Evolutionary conservation across 2,888 invertebrate species (phyloP).

Genomic region (Erpobdella octoculata): DNA sequence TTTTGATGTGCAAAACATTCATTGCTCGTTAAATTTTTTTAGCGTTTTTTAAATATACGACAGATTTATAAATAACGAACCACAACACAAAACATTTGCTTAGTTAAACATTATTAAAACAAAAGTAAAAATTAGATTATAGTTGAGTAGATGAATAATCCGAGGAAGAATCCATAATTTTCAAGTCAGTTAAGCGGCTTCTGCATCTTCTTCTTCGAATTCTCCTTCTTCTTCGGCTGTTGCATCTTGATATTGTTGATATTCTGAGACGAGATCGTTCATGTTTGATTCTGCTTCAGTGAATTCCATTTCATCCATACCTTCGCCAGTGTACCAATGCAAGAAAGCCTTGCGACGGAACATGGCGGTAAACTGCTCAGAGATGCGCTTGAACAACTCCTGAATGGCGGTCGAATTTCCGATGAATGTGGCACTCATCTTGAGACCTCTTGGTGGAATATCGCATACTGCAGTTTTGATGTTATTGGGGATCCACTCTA

Average conservation of each 20-base stretch:
- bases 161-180: no score
- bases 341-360: conserved; percentile 91
- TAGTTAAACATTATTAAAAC: no score
- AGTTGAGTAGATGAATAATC: no score
- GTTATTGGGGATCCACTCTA: conserved; percentile 72
- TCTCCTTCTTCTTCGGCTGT: conserved; percentile 52
- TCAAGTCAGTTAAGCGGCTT: no score
- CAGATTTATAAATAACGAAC: no score
- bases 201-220: conserved; percentile 29
- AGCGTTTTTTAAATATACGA: no score
- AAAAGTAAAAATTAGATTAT: no score
- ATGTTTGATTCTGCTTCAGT: conserved; percentile 92
- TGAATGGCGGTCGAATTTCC: conserved; percentile 50
- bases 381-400: conserved; percentile 39
- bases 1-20: no score
- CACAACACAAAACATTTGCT: no score
- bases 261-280: conserved; percentile 58
- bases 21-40: no score
- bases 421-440: conserved; percentile 46
- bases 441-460: conserved; percentile 60
- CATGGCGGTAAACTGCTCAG: conserved; percentile 63
- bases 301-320: conserved; percentile 96
- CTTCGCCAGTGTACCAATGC: conserved; percentile 95
- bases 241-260: conserved; percentile 51
- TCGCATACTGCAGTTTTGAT: conserved; percentile 83